Conservation (phyloP, 2,888 invertebrate genomes). For the Cryptocephalus moraei region DNA sequence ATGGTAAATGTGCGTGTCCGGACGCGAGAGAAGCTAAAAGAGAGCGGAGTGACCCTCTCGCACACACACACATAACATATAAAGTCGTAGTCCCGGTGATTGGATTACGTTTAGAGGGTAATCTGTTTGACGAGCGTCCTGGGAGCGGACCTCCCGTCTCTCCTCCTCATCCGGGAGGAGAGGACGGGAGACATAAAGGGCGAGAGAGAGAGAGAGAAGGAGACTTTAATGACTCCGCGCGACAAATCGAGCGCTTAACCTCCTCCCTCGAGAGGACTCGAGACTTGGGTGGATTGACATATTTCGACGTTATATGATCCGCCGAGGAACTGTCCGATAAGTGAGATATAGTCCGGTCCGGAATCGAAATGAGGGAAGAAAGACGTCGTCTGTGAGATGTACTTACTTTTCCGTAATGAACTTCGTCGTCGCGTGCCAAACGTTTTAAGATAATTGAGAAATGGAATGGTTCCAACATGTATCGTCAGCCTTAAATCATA, state of each 20-base stretch:
- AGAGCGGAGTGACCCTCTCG: not conserved
- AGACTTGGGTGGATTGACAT: conserved; percentile 5
- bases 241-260: conserved; percentile 43
- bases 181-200: not conserved
- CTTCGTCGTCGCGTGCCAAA: too few species aligned
- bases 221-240: conserved; percentile 40
- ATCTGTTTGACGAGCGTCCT: conserved; percentile 52
- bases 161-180: not conserved
- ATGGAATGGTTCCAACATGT: too few species aligned
- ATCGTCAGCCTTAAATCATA: too few species aligned
- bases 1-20: too few species aligned
- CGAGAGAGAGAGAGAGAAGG: not conserved
- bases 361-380: too few species aligned
- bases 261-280: conserved; percentile 10
- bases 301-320: not conserved
- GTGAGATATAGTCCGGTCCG: too few species aligned
- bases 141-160: conserved; percentile 33
- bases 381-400: too few species aligned
- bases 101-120: conserved; percentile 54
- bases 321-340: too few species aligned
- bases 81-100: conserved; percentile 39
- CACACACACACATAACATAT: not conserved
- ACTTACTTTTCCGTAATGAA: too few species aligned
- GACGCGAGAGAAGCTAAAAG: too few species aligned
- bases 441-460: too few species aligned